These are phyloP conservation scores for Callocephalon fimbriatum DNA, from an alignment of 2,113 vertebrate genomes.

Conservation along the genomic window DNA sequence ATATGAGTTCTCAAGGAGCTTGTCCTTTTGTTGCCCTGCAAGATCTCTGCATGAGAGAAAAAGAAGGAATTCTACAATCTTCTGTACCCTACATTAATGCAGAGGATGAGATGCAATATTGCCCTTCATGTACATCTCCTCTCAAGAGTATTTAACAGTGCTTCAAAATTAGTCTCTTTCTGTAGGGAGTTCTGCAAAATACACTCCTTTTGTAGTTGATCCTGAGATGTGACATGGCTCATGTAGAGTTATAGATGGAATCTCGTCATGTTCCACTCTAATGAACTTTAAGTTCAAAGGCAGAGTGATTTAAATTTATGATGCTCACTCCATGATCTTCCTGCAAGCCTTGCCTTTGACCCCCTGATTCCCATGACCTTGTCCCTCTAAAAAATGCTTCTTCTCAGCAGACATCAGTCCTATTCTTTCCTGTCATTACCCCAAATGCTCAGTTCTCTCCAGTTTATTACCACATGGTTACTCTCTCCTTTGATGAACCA, in stretches of 20 bases:
- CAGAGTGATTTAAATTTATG: constrained; percentile 20
- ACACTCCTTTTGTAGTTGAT: neutral
- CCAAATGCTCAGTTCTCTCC: neutral
- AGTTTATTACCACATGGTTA: neutral
- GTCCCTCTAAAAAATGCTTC: neutral
- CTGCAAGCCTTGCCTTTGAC: constrained; percentile 5
- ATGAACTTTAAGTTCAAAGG: neutral
- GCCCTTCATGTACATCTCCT: neutral
- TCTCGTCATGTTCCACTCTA: neutral
- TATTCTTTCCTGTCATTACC: constrained; percentile 14
- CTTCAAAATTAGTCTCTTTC: neutral
- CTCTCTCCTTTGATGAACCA: neutral
- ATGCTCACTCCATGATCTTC: constrained; percentile 5
- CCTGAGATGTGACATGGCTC: neutral
- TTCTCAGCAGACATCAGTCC: constrained; percentile 24
- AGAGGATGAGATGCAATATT: neutral
- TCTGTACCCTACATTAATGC: neutral
- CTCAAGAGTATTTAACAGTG: neutral
- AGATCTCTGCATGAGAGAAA: neutral
- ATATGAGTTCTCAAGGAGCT: neutral
- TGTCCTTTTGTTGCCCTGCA: neutral
- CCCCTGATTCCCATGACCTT: constrained; percentile 49
- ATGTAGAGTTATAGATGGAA: neutral
- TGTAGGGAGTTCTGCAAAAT: neutral
- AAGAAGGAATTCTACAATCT: neutral